Evolutionary conservation across 1,140 invertebrate genomes (phyloP).

Genomic region (Euura saliciscinereae): DNA sequence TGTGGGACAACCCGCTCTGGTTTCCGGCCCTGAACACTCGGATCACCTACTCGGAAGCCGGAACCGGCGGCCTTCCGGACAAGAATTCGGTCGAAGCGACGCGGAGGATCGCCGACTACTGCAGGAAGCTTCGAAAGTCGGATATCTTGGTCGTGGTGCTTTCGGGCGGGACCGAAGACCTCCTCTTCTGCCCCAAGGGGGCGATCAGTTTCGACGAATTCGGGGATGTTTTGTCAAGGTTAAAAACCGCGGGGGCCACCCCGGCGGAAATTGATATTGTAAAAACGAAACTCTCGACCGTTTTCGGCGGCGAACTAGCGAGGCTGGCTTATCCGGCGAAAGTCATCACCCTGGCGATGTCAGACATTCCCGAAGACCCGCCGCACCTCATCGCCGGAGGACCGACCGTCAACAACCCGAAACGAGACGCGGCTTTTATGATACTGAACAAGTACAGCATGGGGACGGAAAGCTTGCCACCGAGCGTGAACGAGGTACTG

Average conservation of each 20-base stretch:
- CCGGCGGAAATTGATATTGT: conserved; percentile 70
- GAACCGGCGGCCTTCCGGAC: conserved; percentile 27
- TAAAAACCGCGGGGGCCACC: conserved; percentile 62
- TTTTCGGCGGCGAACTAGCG: conserved; percentile 69
- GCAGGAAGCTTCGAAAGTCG: conserved; percentile 36
- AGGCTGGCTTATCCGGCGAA: conserved; percentile 59
- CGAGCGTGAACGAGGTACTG: conserved; percentile 27
- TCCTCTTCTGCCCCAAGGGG: conserved; percentile 65
- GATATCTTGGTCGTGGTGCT: conserved; percentile 43
- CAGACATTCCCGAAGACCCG: conserved; percentile 69
- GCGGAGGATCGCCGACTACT: conserved; percentile 33
- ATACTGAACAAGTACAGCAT: conserved; percentile 55
- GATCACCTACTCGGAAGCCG: conserved; percentile 37
- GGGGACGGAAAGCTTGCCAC: conserved; percentile 21
- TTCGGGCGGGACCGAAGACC: conserved; percentile 31
- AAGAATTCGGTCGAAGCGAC: conserved; percentile 27
- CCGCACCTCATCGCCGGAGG: conserved; percentile 71
- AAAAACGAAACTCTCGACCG: conserved; percentile 65
- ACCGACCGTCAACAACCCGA: conserved; percentile 63
- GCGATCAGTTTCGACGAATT: conserved; percentile 63
- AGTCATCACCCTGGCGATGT: conserved; percentile 69
- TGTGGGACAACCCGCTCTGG: conserved; percentile 34
- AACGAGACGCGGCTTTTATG: conserved; percentile 38
- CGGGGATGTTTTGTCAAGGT: conserved; percentile 60
- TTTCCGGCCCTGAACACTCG: conserved; percentile 35